A percentile compares a stretch with the other conserved stretches of the same genome.
These are phyloP conservation scores for Pachypsylla venusta DNA, from an alignment of 1,140 invertebrate species.

Conservation along the genomic window DNA sequence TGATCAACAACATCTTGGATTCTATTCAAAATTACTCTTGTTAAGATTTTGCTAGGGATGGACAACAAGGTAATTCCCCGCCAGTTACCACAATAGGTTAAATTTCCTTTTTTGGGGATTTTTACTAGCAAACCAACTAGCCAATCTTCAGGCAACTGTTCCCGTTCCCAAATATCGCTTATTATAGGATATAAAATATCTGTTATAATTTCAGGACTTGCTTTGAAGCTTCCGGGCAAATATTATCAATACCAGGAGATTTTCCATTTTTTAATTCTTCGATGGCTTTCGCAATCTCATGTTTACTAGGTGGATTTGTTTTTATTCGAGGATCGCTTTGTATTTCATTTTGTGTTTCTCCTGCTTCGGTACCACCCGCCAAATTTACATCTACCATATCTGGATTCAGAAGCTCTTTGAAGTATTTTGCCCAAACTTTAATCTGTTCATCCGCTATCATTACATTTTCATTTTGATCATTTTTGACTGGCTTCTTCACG, in stretches of 20 bases:
- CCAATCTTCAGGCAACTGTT: slow-evolving; percentile 11
- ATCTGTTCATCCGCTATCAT: slow-evolving; percentile 3
- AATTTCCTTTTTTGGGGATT: slow-evolving; percentile 14
- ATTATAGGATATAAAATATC: background rate
- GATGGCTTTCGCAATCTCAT: background rate
- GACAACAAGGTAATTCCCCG: slow-evolving; percentile 14
- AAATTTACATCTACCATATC: too few relatives aligned
- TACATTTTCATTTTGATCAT: background rate
- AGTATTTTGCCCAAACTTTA: slow-evolving; percentile 7
- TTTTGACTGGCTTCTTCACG: background rate
- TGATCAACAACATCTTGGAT: slow-evolving; percentile 11
- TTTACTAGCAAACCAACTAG: slow-evolving; percentile 12
- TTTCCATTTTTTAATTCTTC: background rate
- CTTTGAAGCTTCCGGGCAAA: background rate
- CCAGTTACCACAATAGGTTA: slow-evolving; percentile 16
- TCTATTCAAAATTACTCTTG: slow-evolving; percentile 12
- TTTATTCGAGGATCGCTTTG: background rate
- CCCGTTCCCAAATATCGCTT: background rate
- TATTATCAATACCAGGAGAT: background rate
- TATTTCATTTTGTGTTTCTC: background rate
- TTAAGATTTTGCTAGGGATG: slow-evolving; percentile 12
- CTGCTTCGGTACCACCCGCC: background rate
- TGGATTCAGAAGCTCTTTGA: background rate
- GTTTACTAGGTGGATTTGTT: background rate
- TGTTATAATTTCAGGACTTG: background rate